Evolutionary conservation across 1,140 invertebrate species (phyloP).

Genomic region (Tetragnatha versicolor): DNA sequence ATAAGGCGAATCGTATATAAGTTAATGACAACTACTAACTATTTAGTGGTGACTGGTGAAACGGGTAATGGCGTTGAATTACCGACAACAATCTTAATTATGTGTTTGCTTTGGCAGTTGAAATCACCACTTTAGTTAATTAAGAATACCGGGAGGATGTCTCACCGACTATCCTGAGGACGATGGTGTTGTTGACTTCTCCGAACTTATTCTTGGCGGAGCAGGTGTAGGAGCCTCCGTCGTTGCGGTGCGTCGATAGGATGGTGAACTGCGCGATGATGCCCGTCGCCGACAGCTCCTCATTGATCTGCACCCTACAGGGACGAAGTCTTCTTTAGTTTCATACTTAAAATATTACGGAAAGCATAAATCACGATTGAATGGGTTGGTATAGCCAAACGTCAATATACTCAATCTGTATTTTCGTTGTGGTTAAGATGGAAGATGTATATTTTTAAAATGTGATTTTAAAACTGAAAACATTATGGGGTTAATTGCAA

Average conservation of each 20-base stretch:
- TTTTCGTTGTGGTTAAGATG: background rate
- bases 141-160: background rate
- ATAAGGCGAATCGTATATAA: too few relatives aligned
- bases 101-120: too few relatives aligned
- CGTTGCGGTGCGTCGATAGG: constrained; percentile 38
- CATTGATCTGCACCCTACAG: constrained; percentile 38
- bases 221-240: constrained; percentile 48
- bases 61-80: too few relatives aligned
- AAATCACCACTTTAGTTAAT: too few relatives aligned
- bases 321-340: too few relatives aligned
- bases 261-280: constrained; percentile 50
- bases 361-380: background rate
- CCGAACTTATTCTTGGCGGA: constrained; percentile 49
- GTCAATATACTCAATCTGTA: background rate
- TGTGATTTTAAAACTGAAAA: too few relatives aligned
- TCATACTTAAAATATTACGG: background rate
- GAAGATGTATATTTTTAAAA: too few relatives aligned
- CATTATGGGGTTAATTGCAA: too few relatives aligned
- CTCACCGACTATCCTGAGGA: constrained; percentile 43
- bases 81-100: too few relatives aligned
- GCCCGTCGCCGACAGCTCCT: constrained; percentile 44
- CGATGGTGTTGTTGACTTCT: constrained; percentile 47
- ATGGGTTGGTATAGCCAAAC: background rate
- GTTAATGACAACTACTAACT: too few relatives aligned
- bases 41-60: too few relatives aligned